These are phyloP conservation scores for Orestias chungarensis DNA, from an alignment of 2,797 vertebrate genomes.

Conservation along the genomic window DNA sequence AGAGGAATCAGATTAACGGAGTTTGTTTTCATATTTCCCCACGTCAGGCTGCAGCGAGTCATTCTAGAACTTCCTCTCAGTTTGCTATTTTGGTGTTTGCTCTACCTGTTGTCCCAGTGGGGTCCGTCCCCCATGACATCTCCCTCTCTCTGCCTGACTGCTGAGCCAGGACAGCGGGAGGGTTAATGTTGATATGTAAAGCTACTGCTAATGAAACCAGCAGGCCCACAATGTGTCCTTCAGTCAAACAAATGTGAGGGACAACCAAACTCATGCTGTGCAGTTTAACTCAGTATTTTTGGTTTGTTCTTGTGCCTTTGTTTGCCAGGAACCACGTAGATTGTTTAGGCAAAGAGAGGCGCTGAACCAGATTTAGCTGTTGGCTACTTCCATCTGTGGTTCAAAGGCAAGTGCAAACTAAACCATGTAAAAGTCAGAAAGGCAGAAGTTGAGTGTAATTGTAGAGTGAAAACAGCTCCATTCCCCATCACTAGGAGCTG, in stretches of 20 bases:
- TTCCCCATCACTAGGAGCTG: neutral
- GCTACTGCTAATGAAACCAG: neutral
- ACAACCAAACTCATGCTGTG: neutral
- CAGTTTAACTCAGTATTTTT: neutral
- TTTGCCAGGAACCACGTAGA: neutral
- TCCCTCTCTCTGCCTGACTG: too few relatives aligned
- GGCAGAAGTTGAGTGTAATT: neutral
- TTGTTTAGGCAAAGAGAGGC: neutral
- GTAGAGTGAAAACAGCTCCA: neutral
- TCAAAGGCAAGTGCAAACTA: neutral
- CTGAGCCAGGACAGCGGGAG: too few relatives aligned
- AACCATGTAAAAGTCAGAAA: neutral
- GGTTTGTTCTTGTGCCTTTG: neutral
- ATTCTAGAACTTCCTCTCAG: too few relatives aligned
- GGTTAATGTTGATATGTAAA: neutral
- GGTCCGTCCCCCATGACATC: too few relatives aligned
- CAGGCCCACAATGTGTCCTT: neutral
- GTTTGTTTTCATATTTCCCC: too few relatives aligned
- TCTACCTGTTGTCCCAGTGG: too few relatives aligned
- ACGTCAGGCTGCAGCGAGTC: too few relatives aligned
- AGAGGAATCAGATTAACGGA: neutral
- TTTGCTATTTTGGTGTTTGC: too few relatives aligned
- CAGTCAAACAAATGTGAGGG: neutral
- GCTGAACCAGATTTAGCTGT: neutral
- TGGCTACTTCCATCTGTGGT: neutral